A percentile compares a stretch with the other conserved stretches of the same genome.
phyloP scores from a whole-genome alignment of 1,140 invertebrate species.

The Drosophila varians region DNA sequence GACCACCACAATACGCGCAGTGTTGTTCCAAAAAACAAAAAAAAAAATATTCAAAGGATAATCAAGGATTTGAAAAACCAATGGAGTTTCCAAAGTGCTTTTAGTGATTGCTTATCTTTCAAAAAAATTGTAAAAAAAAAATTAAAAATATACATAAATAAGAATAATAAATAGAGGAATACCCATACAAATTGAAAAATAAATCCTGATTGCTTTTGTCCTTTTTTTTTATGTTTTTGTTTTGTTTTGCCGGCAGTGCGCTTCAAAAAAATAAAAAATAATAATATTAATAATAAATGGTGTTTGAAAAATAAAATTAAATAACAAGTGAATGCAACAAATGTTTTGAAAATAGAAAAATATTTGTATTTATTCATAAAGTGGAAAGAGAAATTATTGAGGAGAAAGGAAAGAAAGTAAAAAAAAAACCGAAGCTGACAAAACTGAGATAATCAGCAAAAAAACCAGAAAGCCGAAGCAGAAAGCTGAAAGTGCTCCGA shows the following conservation, averaged over 20 bases:
- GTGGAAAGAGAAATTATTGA: too few relatives aligned
- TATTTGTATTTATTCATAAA: slow-evolving; percentile 18
- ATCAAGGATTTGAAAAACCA: background rate
- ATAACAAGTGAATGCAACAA: slow-evolving; percentile 41
- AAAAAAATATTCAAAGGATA: background rate
- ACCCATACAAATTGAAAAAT: too few relatives aligned
- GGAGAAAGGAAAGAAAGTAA: too few relatives aligned
- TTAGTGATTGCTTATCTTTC: background rate
- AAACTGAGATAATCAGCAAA: slow-evolving; percentile 11
- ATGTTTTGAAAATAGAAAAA: slow-evolving; percentile 29
- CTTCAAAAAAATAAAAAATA: slow-evolving; percentile 1
- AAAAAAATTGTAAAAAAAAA: background rate
- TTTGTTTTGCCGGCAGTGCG: slow-evolving; percentile 22
- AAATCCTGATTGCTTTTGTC: too few relatives aligned
- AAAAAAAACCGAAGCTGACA: slow-evolving; percentile 2
- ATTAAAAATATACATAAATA: background rate
- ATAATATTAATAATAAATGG: slow-evolving; percentile 16
- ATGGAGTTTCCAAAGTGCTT: background rate
- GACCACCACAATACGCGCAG: slow-evolving; percentile 13
- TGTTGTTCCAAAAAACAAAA: background rate
- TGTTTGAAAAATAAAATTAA: slow-evolving; percentile 37
- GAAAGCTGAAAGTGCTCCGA: background rate
- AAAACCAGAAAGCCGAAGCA: background rate
- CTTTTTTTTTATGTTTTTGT: slow-evolving; percentile 20
- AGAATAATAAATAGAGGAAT: background rate